Evolutionary conservation across 2,797 vertebrate species (phyloP), one percentile per base, ranked within the genome.

Genomic region (Aphelocoma californica): DNA sequence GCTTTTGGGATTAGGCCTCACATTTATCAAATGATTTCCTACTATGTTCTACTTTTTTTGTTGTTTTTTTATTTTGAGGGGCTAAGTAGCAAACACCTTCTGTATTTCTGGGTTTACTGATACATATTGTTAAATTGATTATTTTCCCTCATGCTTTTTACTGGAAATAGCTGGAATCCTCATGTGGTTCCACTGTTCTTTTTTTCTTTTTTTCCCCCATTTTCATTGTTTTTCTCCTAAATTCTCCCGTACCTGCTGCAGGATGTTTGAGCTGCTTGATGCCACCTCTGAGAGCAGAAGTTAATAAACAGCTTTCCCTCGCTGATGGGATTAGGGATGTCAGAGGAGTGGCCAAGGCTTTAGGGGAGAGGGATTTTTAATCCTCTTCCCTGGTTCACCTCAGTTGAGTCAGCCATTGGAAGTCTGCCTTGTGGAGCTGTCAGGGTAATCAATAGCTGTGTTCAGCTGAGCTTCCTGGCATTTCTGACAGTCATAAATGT

Each of bases 121-220:
- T 42, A 23, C 3, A 0, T 74, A 26, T 24, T 54, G 88, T 57
- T 0, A n/a, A 88, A 61, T 9, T 10, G 13, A 65, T 79, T 53
- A 5, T 70, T 88, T 71, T 48, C 51, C 12, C 5, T 79, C 28
- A 17, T 42, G 10, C 2, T 36, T 82, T 86, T 75, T 44, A 45
- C 13, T 91, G 51, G 6, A 60, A 67, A 12, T 40, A 66, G 19
- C 25, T 58, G 42, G 25, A 86, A 72, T 45, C 13, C 24, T 72
- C 29, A 18, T 36, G 21, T 29, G 17, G 4, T n/a, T 54, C 65
- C 16, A 38, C 10, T 3, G 8, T 9, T 36, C 0, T 17, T 14
- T 44, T 7, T 20, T 45, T 16, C 1, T 3, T 6, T 5, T 12
- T 16, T 10, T 1, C 3, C 5, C 3, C 8, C 2, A 2, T 28